Base-by-base conservation (phyloP, 37 sponge, comb jelly and placozoan species). In the Mnemiopsis leidyi region DNA sequence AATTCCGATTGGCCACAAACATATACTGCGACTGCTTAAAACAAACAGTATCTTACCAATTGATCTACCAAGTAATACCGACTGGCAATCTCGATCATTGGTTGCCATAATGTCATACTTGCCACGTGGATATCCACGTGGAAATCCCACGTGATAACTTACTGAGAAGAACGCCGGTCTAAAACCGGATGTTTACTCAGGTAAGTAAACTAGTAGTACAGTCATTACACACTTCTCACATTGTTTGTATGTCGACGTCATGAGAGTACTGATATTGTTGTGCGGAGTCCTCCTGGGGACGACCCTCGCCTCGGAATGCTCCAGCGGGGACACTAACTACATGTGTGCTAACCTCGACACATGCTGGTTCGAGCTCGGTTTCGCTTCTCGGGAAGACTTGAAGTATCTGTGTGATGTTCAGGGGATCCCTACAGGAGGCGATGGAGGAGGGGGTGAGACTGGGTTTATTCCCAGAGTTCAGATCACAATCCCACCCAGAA, bases 351-450 rank as follows among this genome's bases (percentile, higher is more conserved):
- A 71, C 75, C 31, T 71, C 30, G 75, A 71, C 5, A n/a, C n/a
- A 28, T 71, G 75, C 75, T 71, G 75, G 75, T n/a, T n/a, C 23
- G 75, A 71, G 23, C 75, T 71, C 75, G 75, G 75, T 24, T 71
- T 71, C 20, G 26, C 75, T 5, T 29, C 26, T 7, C 31, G 30
- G 5, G 75, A 71, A 3, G 75, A 71, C 3, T 24, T 71, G 21
- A 71, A 71, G 30, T 71, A 71, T 18, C 23, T 71, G 30, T 71
- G 75, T 71, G 75, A 71, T 18, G 30, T 71, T 2, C 75, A 71
- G 75, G 75, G 75, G 26, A n/a, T 71, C 26, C 75, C 75, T 23
- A 71, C 75, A 5, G 30, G 30, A 29, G 75, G 23, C 20, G 75
- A 25, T 71, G 75, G 23, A 23, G 75, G 75, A 23, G 30, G 75